phyloP scores from a whole-genome alignment of 1,140 invertebrate species.

The Pachypeltis micranthus region DNA sequence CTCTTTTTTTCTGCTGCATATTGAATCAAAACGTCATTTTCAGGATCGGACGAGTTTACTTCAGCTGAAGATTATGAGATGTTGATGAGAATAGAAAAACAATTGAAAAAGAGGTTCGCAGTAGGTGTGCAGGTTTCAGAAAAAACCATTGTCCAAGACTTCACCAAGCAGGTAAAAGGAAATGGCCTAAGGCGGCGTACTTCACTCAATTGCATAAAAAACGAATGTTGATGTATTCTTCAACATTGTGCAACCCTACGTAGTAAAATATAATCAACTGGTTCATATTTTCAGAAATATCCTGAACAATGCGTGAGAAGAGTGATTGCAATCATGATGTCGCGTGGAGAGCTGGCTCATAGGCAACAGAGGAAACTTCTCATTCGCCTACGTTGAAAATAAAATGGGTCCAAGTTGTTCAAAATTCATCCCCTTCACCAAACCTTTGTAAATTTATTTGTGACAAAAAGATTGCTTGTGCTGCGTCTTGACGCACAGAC shows the following conservation, averaged over 20 bases:
- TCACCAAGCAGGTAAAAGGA: slow-evolving; percentile 69
- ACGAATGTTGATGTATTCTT: too few relatives aligned
- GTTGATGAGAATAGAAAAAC: slow-evolving; percentile 80
- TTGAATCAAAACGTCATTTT: slow-evolving; percentile 23
- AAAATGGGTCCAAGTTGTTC: too few relatives aligned
- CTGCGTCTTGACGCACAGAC: too few relatives aligned
- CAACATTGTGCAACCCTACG: not conserved
- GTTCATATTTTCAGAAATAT: slow-evolving; percentile 54
- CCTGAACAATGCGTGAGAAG: slow-evolving; percentile 75
- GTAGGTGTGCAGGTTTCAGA: slow-evolving; percentile 94
- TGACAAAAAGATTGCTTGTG: too few relatives aligned
- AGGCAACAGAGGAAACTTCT: slow-evolving; percentile 94
- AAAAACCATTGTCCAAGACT: slow-evolving; percentile 87
- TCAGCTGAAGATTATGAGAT: slow-evolving; percentile 88
- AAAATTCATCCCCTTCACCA: too few relatives aligned
- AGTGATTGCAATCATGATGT: slow-evolving; percentile 86
- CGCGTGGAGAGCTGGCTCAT: slow-evolving; percentile 89
- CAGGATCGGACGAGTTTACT: slow-evolving; percentile 93
- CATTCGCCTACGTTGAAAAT: slow-evolving; percentile 67
- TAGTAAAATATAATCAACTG: slow-evolving; percentile 3
- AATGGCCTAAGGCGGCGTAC: too few relatives aligned
- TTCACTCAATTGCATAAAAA: too few relatives aligned
- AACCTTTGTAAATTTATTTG: too few relatives aligned
- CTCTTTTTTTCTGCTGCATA: too few relatives aligned
- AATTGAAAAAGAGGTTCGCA: slow-evolving; percentile 86